Evolutionary conservation across 2,888 invertebrate species (phyloP), one percentile per base, ranked within the genome.

Genomic region (Tuta absoluta): DNA sequence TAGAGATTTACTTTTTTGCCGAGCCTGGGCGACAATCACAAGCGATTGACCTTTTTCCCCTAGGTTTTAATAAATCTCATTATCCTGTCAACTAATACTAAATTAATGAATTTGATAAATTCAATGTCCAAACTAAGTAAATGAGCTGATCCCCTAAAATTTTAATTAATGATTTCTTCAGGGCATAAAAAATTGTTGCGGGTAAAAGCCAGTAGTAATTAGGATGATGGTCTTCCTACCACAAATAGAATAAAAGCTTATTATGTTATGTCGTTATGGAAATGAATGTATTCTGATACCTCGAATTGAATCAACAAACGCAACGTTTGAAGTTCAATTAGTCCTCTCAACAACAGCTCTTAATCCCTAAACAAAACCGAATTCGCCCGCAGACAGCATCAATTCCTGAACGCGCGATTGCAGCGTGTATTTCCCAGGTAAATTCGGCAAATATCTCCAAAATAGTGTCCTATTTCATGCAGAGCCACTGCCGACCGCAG

Each of bases 301-400:
- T 4, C 4, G 17, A 45, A 23, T 53, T 12, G 14, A 53, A 14
- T 23, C 51, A 23, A 61, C 61, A 38, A 63, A 49, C 48, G 56
- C 12, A 58, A 72, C 78, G 76, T 80, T 80, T 80, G 76, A 76
- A 78, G 41, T 78, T 75, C 83, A 84, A 83, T 85, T 84, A 86
- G 86, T 83, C 82, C 77, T 70, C 75, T 72, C 72, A 68, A 69
- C 73, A 66, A 68, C 76, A 74, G 75, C 78, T 78, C 75, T 80
- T 77, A 78, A 81, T 78, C 76, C 76, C 72, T 73, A 77, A 80
- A 81, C 78, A 80, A 77, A 66, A 71, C 70, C 65, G 66, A 68
- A 71, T 70, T 73, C 72, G 75, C 75, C 51, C 75, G 73, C 49
- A 61, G 49, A 33, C 33, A 61, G 65, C 68, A 71, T 72, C 71